These are phyloP conservation scores for Synergus gifuensis DNA, from an alignment of 2,888 invertebrate genomes.

Conservation along the genomic window DNA sequence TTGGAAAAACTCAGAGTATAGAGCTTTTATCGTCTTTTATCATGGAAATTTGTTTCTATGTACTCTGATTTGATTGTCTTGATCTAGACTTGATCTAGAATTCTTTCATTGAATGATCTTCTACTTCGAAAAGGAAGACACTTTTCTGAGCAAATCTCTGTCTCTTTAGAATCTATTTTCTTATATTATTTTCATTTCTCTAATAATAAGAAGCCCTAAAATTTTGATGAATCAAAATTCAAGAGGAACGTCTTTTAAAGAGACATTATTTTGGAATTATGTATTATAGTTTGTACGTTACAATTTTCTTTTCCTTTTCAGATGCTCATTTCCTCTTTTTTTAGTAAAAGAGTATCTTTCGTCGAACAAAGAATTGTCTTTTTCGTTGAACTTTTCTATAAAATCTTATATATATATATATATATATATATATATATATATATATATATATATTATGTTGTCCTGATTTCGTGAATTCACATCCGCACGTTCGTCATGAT, in stretches of 20 bases:
- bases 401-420: neutral
- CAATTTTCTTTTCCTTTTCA: neutral
- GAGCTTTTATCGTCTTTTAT: neutral
- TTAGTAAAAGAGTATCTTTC: neutral
- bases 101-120: neutral
- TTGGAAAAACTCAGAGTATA: conserved; percentile 15
- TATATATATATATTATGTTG: neutral
- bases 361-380: neutral
- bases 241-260: too few species aligned
- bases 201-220: too few species aligned
- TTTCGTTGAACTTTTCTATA: neutral
- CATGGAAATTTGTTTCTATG: neutral
- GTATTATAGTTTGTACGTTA: too few species aligned
- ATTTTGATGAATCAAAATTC: too few species aligned
- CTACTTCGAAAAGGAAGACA: neutral
- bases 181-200: too few species aligned
- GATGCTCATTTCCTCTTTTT: neutral
- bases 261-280: too few species aligned
- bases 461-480: conserved; percentile 9
- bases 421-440: neutral
- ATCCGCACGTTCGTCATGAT: neutral
- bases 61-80: neutral
- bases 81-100: neutral
- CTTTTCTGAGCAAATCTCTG: too few species aligned
- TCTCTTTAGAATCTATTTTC: neutral